Evolutionary conservation across 2,797 vertebrate genomes (phyloP).

Genomic region (Liparis tanakae): DNA sequence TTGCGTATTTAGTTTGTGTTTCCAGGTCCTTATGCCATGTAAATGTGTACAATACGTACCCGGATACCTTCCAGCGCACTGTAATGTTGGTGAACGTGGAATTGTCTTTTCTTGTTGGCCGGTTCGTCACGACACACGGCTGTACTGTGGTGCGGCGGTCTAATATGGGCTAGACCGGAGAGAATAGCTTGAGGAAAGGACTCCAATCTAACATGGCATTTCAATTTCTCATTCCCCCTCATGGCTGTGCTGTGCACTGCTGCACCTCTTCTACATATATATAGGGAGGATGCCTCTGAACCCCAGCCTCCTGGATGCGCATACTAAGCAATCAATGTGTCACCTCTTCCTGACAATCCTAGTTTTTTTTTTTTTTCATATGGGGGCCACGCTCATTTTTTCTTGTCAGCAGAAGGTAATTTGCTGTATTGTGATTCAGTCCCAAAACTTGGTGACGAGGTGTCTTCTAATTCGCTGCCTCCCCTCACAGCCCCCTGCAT

Average conservation of each 20-base stretch:
- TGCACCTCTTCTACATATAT: constrained; percentile 84
- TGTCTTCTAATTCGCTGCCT: constrained; percentile 81
- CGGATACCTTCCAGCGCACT: constrained; percentile 10
- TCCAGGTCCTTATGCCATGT: constrained; percentile 7
- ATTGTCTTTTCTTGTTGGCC: constrained; percentile 19
- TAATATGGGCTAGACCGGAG: constrained; percentile 53
- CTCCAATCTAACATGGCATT: constrained; percentile 85
- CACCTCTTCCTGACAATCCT: constrained; percentile 85
- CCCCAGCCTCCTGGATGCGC: constrained; percentile 81
- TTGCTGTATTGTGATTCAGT: constrained; percentile 88
- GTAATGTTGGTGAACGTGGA: constrained; percentile 7
- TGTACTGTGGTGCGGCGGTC: constrained; percentile 42
- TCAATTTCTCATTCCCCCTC: constrained; percentile 81
- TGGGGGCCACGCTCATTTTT: constrained; percentile 83
- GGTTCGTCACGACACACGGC: constrained; percentile 15
- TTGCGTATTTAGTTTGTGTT: constrained; percentile 27
- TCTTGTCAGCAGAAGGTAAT: constrained; percentile 89
- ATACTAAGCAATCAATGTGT: constrained; percentile 89
- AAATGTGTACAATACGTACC: constrained; percentile 8
- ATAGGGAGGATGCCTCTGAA: constrained; percentile 79
- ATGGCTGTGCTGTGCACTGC: constrained; percentile 76
- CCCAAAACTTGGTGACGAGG: constrained; percentile 84
- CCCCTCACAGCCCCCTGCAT: constrained; percentile 43
- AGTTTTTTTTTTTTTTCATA: constrained; percentile 70
- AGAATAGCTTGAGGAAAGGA: constrained; percentile 71